Percentiles rank a stretch among this genome's conserved stretches.
phyloP scores from a whole-genome alignment of 2,113 vertebrate species.

The Oreochromis spilurus region DNA sequence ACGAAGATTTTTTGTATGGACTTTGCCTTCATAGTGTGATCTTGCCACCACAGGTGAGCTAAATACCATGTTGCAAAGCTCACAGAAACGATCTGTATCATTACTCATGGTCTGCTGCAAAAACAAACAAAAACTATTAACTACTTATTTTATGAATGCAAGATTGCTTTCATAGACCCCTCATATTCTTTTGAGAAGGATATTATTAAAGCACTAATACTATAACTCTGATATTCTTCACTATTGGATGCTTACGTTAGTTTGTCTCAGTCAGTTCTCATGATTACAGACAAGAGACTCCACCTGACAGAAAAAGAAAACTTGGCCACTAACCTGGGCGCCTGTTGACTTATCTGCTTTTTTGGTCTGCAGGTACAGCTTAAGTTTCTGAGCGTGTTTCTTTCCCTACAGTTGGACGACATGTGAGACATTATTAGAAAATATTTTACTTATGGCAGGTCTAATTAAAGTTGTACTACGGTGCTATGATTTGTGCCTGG shows the following conservation, averaged over 20 bases:
- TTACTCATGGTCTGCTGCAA: constrained; percentile 55
- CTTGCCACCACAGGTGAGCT: constrained; percentile 71
- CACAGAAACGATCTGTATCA: constrained; percentile 74
- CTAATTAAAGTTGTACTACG: neutral
- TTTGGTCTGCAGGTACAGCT: constrained; percentile 66
- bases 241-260: neutral
- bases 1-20: constrained; percentile 76
- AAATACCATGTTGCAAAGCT: constrained; percentile 80
- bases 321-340: constrained; percentile 52
- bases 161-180: neutral
- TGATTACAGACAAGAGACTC: neutral
- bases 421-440: neutral
- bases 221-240: neutral
- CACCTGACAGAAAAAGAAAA: neutral
- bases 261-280: neutral
- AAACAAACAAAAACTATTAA: neutral
- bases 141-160: neutral
- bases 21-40: constrained; percentile 78
- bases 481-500: neutral
- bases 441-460: neutral
- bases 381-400: constrained; percentile 79
- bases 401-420: constrained; percentile 73
- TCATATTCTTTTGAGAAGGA: neutral
- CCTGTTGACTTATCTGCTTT: constrained; percentile 49
- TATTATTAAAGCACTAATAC: neutral